These are phyloP conservation scores for Graphium colonna DNA, from an alignment of 2,888 invertebrate species.

Conservation along the genomic window DNA sequence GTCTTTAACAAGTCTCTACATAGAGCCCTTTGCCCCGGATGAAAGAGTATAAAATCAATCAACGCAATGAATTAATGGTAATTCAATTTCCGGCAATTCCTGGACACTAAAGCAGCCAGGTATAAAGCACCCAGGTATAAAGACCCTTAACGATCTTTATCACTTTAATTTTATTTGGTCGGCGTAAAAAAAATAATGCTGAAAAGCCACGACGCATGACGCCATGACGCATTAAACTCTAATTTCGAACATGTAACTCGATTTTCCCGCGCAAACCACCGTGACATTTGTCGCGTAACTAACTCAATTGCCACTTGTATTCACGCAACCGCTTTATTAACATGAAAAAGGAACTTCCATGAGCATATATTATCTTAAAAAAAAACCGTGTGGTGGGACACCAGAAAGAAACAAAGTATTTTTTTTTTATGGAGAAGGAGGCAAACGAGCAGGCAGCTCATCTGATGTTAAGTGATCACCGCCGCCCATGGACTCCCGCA, in stretches of 20 bases:
- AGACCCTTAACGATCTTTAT: not conserved
- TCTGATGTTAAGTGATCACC: too few relatives aligned
- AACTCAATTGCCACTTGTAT: not conserved
- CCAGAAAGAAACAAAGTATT: too few relatives aligned
- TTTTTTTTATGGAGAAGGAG: too few relatives aligned
- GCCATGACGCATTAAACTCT: not conserved
- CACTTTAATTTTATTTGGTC: not conserved
- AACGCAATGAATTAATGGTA: not conserved
- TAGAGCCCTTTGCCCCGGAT: too few relatives aligned
- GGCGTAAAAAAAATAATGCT: not conserved
- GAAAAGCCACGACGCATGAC: not conserved
- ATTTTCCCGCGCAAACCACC: not conserved
- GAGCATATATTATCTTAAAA: not conserved
- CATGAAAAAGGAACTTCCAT: not conserved
- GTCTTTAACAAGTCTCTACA: too few relatives aligned
- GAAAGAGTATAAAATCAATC: not conserved
- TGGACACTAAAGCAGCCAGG: too few relatives aligned
- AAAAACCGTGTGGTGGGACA: too few relatives aligned
- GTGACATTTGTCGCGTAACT: conserved; percentile 11
- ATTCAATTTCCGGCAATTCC: too few relatives aligned
- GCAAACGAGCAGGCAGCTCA: too few relatives aligned
- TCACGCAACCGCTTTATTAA: not conserved
- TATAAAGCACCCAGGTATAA: not conserved
- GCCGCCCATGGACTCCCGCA: too few relatives aligned
- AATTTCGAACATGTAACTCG: not conserved